Evolutionary conservation across 2,113 vertebrate species (phyloP), one percentile per base, ranked within the genome.

Genomic region (Puma concolor): DNA sequence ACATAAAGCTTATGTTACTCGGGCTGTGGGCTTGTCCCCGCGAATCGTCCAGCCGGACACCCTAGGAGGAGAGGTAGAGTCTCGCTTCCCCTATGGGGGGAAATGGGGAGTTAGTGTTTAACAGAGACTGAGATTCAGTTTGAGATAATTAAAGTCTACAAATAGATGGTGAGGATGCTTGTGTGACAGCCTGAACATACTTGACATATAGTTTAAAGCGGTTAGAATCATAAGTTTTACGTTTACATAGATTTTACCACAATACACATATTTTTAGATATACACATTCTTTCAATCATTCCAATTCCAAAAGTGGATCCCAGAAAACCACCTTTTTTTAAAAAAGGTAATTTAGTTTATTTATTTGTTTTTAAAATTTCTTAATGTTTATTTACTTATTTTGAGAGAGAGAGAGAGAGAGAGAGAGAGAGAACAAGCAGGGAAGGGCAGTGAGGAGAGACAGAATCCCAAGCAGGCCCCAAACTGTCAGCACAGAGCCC

Each of bases 111-210:
- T 5, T 66, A 6, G 17, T 23, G 29, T 31, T 44, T 33, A 1
- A 23, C 2, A 11, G 74, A 60, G 71, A 63, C 54, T 31, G 33
- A 25, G 60, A n/a, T 12, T 79, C 41, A n/a, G 57, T 41, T 7
- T 16, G 27, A 52, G 57, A 85, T 2, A 9, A 50, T 16, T 1
- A 7, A 21, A 15, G 44, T 27, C 50, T 52, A 7, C 17, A 4
- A 29, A 11, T 2, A 11, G 50, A 36, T 0, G 16, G 36, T 5
- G 23, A 64, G 9, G 7, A 29, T 3, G 69, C 48, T 23, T 6
- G n/a, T 38, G 14, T 19, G 1, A 33, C 4, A 2, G 7, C 1
- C 19, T n/a, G 44, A 14, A 19, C 0, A 0, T 21, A 27, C 7
- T 7, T 19, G 4, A n/a, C 0, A 17, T 11, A 71, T 23, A n/a